A percentile compares a stretch with the other conserved stretches of the same genome.
Conservation (phyloP, 1,140 invertebrate species). For the Trichonephila clavata region DNA sequence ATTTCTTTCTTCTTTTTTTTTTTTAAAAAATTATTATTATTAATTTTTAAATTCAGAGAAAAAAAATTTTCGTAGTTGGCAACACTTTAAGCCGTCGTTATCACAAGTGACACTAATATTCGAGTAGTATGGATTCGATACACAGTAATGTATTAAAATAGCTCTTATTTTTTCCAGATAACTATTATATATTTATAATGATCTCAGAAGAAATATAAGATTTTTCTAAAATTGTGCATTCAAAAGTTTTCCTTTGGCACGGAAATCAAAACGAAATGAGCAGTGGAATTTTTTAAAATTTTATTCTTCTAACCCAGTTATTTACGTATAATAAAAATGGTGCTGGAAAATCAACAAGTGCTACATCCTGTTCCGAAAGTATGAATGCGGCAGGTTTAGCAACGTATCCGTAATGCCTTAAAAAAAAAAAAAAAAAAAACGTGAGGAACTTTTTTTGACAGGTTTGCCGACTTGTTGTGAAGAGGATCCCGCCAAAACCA, state of each 20-base stretch:
- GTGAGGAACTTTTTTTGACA: constrained; percentile 50
- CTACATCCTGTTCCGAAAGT: constrained; percentile 66
- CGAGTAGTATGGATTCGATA: no score
- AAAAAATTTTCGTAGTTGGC: no score
- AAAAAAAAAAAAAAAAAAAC: no score
- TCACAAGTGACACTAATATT: no score
- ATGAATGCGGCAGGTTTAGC: constrained; percentile 51
- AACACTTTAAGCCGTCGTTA: neutral
- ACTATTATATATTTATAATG: neutral
- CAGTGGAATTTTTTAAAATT: neutral
- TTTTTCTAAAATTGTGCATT: neutral
- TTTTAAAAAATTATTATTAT: neutral
- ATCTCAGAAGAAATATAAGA: neutral
- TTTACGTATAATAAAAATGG: constrained; percentile 11
- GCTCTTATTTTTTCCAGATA: neutral
- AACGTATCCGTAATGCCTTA: constrained; percentile 36
- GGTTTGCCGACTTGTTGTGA: constrained; percentile 45
- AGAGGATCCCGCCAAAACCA: constrained; percentile 30
- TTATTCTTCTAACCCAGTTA: constrained; percentile 46
- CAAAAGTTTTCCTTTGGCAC: neutral
- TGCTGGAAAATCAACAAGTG: constrained; percentile 17
- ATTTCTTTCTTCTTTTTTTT: neutral
- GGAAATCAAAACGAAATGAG: neutral
- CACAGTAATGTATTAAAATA: neutral
- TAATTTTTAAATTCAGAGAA: neutral